Percentiles rank a stretch among this genome's conserved stretches.
Evolutionary conservation across 2,888 invertebrate species (phyloP).

Genomic region (Tipula confusa): DNA sequence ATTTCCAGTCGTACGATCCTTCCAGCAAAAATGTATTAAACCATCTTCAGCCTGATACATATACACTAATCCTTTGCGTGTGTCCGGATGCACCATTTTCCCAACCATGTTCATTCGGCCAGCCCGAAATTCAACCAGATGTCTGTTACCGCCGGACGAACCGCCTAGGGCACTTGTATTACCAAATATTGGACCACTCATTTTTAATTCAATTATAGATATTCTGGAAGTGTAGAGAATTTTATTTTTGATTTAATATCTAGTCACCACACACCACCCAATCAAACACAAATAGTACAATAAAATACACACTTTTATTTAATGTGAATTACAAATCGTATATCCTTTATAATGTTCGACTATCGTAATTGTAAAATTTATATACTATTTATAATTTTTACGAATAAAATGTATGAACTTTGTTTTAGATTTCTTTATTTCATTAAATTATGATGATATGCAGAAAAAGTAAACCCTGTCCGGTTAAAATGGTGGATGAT

Average conservation of each 20-base stretch:
- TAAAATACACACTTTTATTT: not conserved
- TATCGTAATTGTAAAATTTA: not conserved
- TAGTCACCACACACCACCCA: not conserved
- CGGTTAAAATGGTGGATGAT: constrained; percentile 29
- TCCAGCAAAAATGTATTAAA: constrained; percentile 99
- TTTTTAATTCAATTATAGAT: constrained; percentile 36
- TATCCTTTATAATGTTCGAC: not conserved
- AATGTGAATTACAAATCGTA: not conserved
- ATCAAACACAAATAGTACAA: not conserved
- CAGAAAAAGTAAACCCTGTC: not conserved
- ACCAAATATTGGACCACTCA: constrained; percentile 50
- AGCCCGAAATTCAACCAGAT: constrained; percentile 91
- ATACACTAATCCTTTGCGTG: constrained; percentile 90
- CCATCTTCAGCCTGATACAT: constrained; percentile 96
- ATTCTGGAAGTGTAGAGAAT: not conserved
- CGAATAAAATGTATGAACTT: not conserved
- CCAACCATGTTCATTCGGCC: constrained; percentile 90
- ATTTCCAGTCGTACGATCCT: constrained; percentile 87
- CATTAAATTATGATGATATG: constrained; percentile 28
- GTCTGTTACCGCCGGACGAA: constrained; percentile 77
- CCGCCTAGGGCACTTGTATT: constrained; percentile 66
- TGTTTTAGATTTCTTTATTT: not conserved
- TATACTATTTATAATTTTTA: not conserved
- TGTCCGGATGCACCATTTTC: constrained; percentile 90
- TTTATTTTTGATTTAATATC: not conserved